Evolutionary conservation across 2,888 invertebrate genomes (phyloP), one percentile per base, ranked within the genome.

Genomic region (Fragum sueziense): DNA sequence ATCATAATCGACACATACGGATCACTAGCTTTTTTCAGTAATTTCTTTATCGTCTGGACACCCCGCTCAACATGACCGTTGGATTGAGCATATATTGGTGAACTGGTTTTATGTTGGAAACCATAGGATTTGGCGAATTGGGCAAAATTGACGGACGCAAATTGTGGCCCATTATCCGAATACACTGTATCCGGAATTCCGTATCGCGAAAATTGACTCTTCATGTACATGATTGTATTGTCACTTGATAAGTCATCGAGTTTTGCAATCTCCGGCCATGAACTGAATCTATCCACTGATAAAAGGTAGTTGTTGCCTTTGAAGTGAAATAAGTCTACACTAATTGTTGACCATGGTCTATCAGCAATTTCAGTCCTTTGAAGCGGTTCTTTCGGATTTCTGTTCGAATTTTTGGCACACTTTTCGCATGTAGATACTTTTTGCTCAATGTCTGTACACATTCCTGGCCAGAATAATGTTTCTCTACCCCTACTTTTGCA

Each of bases 401-500:
- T 25, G n/a, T 57, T 54, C 20, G 61, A 61, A 47, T 78, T 27
- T 33, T 33, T 9, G n/a, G 62, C 59, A 70, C 77, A 81, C 22
- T n/a, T 72, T 69, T 47, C 41, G 57, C 81, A 78, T 33, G 31
- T 0, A 14, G 70, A 22, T 3, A 78, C 75, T 68, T 59, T 75
- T 7, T 72, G 47, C 33, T 71, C 61, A 33, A 78, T 72, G 20
- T 75, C 70, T 65, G 29, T 6, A 52, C 27, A 22, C 72, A 76
- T 78, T 31, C 65, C 62, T 6, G 70, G 51, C 74, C 71, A 80
- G 37, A 76, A 65, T 61, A 74, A 59, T 14, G 27, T 65, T 72
- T 71, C 71, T 22, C 71, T n/a, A n/a, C n/a, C n/a, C 61, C 80
- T 70, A 20, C 51, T 22, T 47, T 71, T 82, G 31, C 76, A 76